Evolutionary conservation across 92 coral and sea anemone species (phyloP).

Genomic region (Bergia puertoricense): DNA sequence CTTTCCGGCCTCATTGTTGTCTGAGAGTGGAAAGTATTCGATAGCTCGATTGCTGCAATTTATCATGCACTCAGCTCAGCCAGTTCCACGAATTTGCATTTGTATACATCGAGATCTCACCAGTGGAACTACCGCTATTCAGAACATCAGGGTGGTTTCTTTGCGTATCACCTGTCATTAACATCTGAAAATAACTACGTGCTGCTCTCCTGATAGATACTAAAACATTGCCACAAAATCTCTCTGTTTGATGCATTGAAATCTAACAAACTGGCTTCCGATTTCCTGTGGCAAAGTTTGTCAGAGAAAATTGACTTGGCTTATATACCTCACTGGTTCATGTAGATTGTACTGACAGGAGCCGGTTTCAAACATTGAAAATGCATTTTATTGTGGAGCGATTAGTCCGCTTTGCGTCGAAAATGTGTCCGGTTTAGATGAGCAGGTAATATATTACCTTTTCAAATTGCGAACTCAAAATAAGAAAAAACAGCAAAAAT

Average conservation of each 20-base stretch:
- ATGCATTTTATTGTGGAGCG: neutral
- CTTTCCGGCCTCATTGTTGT: slow-evolving; percentile 13
- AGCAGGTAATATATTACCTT: neutral
- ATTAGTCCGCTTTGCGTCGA: neutral
- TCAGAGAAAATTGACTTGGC: slow-evolving; percentile 1
- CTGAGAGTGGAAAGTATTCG: slow-evolving; percentile 15
- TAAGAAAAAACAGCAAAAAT: neutral
- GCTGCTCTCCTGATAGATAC: neutral
- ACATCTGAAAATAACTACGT: neutral
- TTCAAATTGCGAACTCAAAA: neutral
- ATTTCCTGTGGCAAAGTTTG: neutral
- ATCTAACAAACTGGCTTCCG: neutral
- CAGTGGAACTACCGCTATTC: neutral
- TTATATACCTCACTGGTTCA: neutral
- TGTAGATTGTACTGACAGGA: neutral
- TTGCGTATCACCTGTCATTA: too few relatives aligned
- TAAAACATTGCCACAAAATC: neutral
- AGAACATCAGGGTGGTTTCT: neutral
- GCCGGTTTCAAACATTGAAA: neutral
- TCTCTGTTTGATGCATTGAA: neutral
- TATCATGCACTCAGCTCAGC: neutral
- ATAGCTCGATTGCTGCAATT: neutral
- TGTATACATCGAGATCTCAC: neutral
- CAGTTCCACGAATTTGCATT: neutral
- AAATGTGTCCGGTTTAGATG: neutral